phyloP scores from a whole-genome alignment of 2,888 invertebrate species.

The Rhogogaster chlorosoma region DNA sequence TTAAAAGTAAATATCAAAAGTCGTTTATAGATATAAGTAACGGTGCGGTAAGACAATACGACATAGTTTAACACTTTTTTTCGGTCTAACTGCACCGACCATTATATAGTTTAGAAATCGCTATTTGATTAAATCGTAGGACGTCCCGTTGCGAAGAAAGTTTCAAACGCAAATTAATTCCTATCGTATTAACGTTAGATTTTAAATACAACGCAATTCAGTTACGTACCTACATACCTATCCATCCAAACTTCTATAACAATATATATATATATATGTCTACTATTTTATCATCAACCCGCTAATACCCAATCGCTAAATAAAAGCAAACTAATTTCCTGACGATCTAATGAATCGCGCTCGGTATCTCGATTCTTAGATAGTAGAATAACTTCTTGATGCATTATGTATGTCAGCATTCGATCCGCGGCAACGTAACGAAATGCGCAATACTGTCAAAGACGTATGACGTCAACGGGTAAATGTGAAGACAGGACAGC shows the following conservation, averaged over 20 bases:
- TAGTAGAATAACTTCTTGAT: not conserved
- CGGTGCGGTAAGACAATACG: not conserved
- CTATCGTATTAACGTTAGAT: not conserved
- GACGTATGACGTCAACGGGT: not conserved
- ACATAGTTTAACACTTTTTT: conserved; percentile 26
- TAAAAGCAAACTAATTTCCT: not conserved
- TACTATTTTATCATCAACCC: not conserved
- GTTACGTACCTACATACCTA: not conserved
- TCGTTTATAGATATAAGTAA: not conserved
- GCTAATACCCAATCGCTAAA: not conserved
- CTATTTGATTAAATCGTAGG: conserved; percentile 25
- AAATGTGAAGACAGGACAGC: not conserved
- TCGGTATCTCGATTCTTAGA: not conserved
- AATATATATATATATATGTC: too few relatives aligned
- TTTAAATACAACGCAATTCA: not conserved
- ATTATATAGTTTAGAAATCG: conserved; percentile 36
- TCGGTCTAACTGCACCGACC: not conserved
- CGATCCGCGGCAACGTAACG: not conserved
- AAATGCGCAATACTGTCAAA: not conserved
- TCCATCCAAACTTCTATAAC: not conserved
- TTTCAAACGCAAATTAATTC: conserved; percentile 43
- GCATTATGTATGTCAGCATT: not conserved
- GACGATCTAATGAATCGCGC: not conserved
- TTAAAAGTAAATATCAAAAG: conserved; percentile 16
- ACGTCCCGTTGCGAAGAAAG: conserved; percentile 45